Base-by-base conservation (phyloP, 2,888 invertebrate species). In the Serrognathus titanus region DNA sequence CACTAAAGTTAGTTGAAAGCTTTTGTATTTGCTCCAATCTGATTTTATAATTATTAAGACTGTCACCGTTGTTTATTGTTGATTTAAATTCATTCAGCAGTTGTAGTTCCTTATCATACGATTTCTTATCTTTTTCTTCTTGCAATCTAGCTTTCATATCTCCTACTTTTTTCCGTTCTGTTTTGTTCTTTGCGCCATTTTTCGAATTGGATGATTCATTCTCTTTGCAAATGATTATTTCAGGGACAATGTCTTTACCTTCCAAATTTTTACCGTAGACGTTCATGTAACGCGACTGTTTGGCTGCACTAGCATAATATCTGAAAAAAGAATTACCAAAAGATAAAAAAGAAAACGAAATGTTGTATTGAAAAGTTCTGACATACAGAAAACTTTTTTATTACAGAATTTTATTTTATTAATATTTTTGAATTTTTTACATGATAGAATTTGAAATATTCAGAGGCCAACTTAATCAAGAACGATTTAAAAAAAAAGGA, bases 251-350 rank as follows among this genome's bases (percentile, higher is more conserved):
- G 24, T 31, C 24, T 31, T 11, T 41, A 16, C 58, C 54, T 13
- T 58, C 54, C 35, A 58, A 48, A 48, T 51, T 58, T n/a, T 12
- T 7, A 10, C 58, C 58, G 35, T 58, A 58, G 24, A 58, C 24
- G 10, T 51, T 31, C 40, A 51, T 50, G 41, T 47, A 54, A 10
- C 38, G 35, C 11, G 48, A 45, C 40, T 37, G 16, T 1, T 10
- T 12, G 2, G 36, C 24, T 16, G 24, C 24, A 13, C 37, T 36
- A 31, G 12, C 40, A 20, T 24, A 11, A 24, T 55, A 49, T 39
- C 55, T 55, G 13, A 46, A 55, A 45, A 36, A 16, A 6, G 35
- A 36, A 20, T 16, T 39, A 38, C 3, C 38, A 39, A 11, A n/a
- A 11, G 10, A 4, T 31, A 20, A 47, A 47, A 47, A 31, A 31